Evolutionary conservation across 92 coral and sea anemone species (phyloP).

Genomic region (Palythoa caribaeorum): DNA sequence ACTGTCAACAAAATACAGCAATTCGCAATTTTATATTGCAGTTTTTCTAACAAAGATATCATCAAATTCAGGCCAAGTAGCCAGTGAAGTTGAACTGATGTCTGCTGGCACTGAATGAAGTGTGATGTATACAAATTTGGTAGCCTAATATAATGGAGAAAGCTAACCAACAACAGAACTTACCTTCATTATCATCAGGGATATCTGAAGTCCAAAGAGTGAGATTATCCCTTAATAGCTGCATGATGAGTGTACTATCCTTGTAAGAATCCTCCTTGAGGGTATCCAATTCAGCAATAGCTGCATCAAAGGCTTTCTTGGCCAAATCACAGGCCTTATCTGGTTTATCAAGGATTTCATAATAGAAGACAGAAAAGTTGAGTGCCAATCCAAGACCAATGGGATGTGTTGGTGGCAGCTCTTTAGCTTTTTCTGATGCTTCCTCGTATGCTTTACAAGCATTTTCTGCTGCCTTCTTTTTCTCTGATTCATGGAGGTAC

Average conservation of each 20-base stretch:
- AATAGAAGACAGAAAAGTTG: conserved; percentile 81
- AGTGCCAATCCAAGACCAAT: conserved; percentile 86
- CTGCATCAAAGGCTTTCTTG: conserved; percentile 83
- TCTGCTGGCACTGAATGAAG: no score
- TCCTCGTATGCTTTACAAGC: conserved; percentile 70
- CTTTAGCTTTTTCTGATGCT: conserved; percentile 51
- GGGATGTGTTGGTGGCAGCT: conserved; percentile 70
- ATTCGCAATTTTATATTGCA: no score
- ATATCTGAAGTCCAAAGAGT: conserved; percentile 85
- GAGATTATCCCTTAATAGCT: conserved; percentile 83
- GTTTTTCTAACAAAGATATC: no score
- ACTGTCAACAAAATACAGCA: no score
- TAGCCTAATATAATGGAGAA: not conserved
- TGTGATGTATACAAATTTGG: no score
- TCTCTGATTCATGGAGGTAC: conserved; percentile 51
- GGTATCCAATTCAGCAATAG: conserved; percentile 73
- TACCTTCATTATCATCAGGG: conserved; percentile 43
- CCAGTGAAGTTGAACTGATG: no score
- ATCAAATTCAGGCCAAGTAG: no score
- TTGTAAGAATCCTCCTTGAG: conserved; percentile 71
- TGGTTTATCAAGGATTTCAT: conserved; percentile 77
- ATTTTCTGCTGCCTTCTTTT: conserved; percentile 57
- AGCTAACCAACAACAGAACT: not conserved
- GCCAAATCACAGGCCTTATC: conserved; percentile 80
- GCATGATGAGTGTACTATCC: conserved; percentile 90